Conservation (phyloP, 1,140 invertebrate genomes). For the Psix sp. region DNA sequence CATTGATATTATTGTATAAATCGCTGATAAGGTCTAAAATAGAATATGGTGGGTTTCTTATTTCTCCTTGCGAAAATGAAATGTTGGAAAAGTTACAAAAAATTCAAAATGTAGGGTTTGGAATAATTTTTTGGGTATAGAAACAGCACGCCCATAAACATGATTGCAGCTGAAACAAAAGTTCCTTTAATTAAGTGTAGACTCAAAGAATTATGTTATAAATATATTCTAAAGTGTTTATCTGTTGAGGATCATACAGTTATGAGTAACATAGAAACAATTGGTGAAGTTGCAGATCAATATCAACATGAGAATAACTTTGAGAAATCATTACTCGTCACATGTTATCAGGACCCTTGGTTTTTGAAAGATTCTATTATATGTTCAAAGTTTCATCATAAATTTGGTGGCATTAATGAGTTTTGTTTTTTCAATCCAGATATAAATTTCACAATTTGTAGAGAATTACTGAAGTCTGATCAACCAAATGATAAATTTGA, state of each 20-base stretch:
- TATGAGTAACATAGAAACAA: not conserved
- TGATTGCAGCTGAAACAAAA: slow-evolving; percentile 28
- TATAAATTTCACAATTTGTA: not conserved
- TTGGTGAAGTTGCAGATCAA: not conserved
- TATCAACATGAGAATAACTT: slow-evolving; percentile 1
- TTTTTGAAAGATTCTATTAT: not conserved
- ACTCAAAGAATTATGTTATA: slow-evolving; percentile 20
- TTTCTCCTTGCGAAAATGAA: slow-evolving; percentile 10
- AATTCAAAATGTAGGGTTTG: slow-evolving; percentile 33
- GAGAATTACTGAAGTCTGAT: not conserved
- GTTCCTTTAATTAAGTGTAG: slow-evolving; percentile 16
- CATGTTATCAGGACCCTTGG: slow-evolving; percentile 1
- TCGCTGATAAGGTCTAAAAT: slow-evolving; percentile 34
- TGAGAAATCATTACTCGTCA: not conserved
- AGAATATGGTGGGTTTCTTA: slow-evolving; percentile 42
- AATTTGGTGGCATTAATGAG: not conserved
- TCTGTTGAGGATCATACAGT: not conserved
- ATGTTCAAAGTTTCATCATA: not conserved
- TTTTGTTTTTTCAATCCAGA: slow-evolving; percentile 3
- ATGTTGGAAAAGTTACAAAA: slow-evolving; percentile 31
- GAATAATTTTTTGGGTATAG: slow-evolving; percentile 19
- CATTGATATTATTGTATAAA: slow-evolving; percentile 27
- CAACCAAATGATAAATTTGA: not conserved
- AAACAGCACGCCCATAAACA: slow-evolving; percentile 20
- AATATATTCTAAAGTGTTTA: slow-evolving; percentile 14